Base-by-base conservation (phyloP, 2,113 vertebrate genomes). In the Dasyprocta punctata region DNA sequence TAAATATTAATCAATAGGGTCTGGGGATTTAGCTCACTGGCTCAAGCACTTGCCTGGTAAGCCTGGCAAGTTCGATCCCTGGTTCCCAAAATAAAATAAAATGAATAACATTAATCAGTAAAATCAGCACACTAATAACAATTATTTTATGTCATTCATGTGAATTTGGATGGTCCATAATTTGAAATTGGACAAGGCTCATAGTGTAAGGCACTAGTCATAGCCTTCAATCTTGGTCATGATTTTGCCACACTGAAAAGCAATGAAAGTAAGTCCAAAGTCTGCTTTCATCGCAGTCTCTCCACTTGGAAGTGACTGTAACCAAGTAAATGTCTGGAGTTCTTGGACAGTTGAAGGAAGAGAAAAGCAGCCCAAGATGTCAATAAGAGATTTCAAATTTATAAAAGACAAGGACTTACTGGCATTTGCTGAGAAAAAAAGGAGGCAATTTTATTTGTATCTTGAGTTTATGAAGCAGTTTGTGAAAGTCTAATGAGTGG, bases 141-240 rank as follows among this genome's bases (percentile, higher is more conserved):
- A 78, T 78, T 65, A n/a, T 75, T 94, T 95, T 58, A 93, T 84
- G 13, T 54, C 3, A 61, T 19, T 17, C 10, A n/a, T 30, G 13
- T 33, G 75, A 47, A 78, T 30, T 3, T 78, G 75, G 13, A 1
- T 49, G 26, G 44, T 33, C 28, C 44, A 78, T 49, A 47, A 30
- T 78, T 1, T 44, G 60, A 87, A 56, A 4, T 0, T 36, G 4
- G 41, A 65, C 52, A 38, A 75, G 2, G 1, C 41, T 19, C 22
- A 1, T 0, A 52, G 36, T 9, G 61, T 0, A 5, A 73, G 36
- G 10, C 1, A 28, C 1, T 13, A 1, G 22, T n/a, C n/a, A n/a
- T 30, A 1, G 0, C 30, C 56, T 38, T 77, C 17, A 17, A 26
- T 33, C 41, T 0, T 56, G n/a, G 61, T 28, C 41, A 0, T 56